Evolutionary conservation across 2,888 invertebrate genomes (phyloP).

Genomic region (Cremastobaeus sp.): DNA sequence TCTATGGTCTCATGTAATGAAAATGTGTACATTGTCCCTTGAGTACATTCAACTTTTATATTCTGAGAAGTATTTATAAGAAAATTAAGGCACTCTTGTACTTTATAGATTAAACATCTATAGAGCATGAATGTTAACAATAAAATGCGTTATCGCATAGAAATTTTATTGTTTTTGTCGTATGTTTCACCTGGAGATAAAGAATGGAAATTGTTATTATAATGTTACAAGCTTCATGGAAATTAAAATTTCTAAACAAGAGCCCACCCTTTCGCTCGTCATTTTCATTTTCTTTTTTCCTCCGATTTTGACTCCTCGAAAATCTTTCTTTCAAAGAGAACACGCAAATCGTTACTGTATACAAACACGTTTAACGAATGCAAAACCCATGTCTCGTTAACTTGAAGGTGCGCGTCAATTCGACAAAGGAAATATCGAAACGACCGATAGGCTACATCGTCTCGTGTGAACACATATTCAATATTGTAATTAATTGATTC

Average conservation of each 20-base stretch:
- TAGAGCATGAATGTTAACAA: not conserved
- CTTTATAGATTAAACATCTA: too few species aligned
- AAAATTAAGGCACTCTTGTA: too few species aligned
- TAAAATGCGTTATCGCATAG: conserved; percentile 10
- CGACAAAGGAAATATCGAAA: conserved; percentile 55
- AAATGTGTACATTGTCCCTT: conserved; percentile 1
- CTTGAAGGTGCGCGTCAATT: conserved; percentile 68
- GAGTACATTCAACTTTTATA: too few species aligned
- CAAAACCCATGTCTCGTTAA: conserved; percentile 27
- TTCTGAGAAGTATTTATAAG: too few species aligned
- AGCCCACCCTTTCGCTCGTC: conserved; percentile 23
- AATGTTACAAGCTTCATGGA: conserved; percentile 40
- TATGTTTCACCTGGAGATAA: conserved; percentile 19
- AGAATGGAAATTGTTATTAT: conserved; percentile 3
- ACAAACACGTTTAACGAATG: conserved; percentile 37
- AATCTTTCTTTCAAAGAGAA: conserved; percentile 24
- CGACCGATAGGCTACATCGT: conserved; percentile 68
- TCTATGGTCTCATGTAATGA: conserved; percentile 4
- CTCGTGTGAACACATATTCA: conserved; percentile 72
- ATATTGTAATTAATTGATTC: conserved; percentile 69
- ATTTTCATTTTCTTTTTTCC: conserved; percentile 41
- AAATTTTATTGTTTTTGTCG: conserved; percentile 5
- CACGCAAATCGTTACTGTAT: conserved; percentile 30
- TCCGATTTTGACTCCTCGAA: conserved; percentile 7
- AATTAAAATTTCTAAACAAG: conserved; percentile 46